Evolutionary conservation across 2,888 invertebrate species (phyloP), one percentile per base, ranked within the genome.

Genomic region (Rhaphigaster nebulosa): DNA sequence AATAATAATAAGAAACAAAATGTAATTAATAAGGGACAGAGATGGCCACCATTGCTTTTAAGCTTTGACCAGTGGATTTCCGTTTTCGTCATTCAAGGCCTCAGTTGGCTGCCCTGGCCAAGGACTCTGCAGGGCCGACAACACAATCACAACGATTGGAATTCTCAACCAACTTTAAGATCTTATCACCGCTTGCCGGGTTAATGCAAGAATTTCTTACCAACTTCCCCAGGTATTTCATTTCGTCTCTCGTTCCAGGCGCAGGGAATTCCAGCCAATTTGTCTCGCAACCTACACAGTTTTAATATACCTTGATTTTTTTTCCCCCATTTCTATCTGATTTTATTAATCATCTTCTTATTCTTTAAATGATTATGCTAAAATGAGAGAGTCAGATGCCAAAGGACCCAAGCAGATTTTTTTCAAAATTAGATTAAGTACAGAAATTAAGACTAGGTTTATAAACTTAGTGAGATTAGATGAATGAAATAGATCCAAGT

Each of bases 191-290:
- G 6, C 70, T 76, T 76, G 6, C 20, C 6, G 34, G 70, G 70
- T 38, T 76, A 76, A 38, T 76, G 70, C 70, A 38, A 76, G 70
- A 76, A 76, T 76, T 76, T 76, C 70, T 76, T 76, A 38, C 20
- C 38, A 34, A 76, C 70, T 76, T 76, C 20, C 5, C 38, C 38
- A 23, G 70, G 15, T 38, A 76, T 76, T 76, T 76, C 20, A 20
- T 76, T 76, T 76, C 70, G 34, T 23, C 70, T 38, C n/a, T 15
- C 65, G 29, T 65, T 65, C 70, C 70, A 23, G 38, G 34, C 70
- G 1, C 18, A 20, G 20, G 20, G 34, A 76, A 76, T 76, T 76
- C 70, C 70, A 23, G 70, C 34, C 38, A 76, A 76, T 76, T 76
- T 76, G 70, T 76, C 70, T 76, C 34, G 38, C 65, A 29, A 29